phyloP scores from a whole-genome alignment of 2,113 vertebrate genomes.

The Antechinus flavipes region DNA sequence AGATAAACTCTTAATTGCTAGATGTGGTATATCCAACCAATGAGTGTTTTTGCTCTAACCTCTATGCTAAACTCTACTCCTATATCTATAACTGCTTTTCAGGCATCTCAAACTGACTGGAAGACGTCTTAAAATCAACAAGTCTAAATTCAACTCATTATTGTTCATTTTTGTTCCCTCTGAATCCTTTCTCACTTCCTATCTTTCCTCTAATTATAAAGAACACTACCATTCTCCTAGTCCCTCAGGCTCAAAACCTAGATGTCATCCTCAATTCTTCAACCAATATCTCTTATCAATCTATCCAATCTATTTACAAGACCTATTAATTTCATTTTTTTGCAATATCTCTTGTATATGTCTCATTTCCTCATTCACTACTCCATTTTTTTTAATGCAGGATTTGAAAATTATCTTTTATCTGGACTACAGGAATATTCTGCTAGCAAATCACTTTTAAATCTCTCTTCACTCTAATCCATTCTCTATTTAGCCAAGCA shows the following conservation, averaged over 20 bases:
- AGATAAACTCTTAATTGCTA: not conserved
- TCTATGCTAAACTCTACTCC: not conserved
- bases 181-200: not conserved
- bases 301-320: not conserved
- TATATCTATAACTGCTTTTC: not conserved
- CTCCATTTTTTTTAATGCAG: not conserved
- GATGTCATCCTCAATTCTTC: not conserved
- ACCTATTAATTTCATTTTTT: not conserved
- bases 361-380: not conserved
- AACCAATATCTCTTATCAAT: not conserved
- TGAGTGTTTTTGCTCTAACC: not conserved
- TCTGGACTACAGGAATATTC: not conserved
- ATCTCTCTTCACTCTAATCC: not conserved
- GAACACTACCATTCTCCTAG: no score
- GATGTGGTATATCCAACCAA: not conserved
- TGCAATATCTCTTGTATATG: not conserved
- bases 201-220: not conserved
- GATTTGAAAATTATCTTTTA: not conserved
- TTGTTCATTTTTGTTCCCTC: not conserved
- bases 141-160: not conserved
- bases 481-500: not conserved
- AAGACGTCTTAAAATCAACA: not conserved
- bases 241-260: not conserved
- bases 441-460: not conserved
- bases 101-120: not conserved